Percentiles rank a stretch among this genome's conserved stretches.
Evolutionary conservation across 1,140 invertebrate species (phyloP).

Genomic region (Adelges cooleyi): DNA sequence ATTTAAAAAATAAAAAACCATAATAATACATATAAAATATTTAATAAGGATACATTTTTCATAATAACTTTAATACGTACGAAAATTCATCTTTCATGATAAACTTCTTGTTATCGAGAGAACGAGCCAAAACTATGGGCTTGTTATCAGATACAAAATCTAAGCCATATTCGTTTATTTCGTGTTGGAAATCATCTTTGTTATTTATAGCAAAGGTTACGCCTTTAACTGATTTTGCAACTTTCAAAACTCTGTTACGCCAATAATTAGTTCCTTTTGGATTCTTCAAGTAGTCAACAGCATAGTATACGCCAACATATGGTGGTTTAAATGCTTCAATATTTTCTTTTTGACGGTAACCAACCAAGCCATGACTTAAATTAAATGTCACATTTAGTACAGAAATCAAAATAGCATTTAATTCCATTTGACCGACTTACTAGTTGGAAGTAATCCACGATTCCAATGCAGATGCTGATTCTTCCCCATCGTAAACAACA

Average conservation of each 20-base stretch:
- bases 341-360: constrained; percentile 76
- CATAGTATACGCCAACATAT: constrained; percentile 82
- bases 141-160: constrained; percentile 79
- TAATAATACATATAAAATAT: too few species aligned
- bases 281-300: constrained; percentile 94
- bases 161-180: constrained; percentile 87
- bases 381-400: constrained; percentile 27
- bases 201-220: constrained; percentile 81
- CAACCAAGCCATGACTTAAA: constrained; percentile 80
- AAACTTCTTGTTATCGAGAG: constrained; percentile 78
- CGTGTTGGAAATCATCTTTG: constrained; percentile 85
- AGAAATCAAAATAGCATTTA: neutral
- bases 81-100: constrained; percentile 82
- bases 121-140: constrained; percentile 71
- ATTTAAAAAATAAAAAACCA: too few species aligned
- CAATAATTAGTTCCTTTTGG: constrained; percentile 95
- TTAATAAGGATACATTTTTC: too few species aligned
- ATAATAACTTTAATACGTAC: constrained; percentile 40
- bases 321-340: constrained; percentile 77
- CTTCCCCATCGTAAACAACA: constrained; percentile 61
- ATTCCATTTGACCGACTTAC: constrained; percentile 47
- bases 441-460: constrained; percentile 72
- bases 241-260: constrained; percentile 93
- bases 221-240: constrained; percentile 71
- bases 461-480: constrained; percentile 54